phyloP scores from a whole-genome alignment of 2,113 vertebrate species.

The Grallaria varia region DNA sequence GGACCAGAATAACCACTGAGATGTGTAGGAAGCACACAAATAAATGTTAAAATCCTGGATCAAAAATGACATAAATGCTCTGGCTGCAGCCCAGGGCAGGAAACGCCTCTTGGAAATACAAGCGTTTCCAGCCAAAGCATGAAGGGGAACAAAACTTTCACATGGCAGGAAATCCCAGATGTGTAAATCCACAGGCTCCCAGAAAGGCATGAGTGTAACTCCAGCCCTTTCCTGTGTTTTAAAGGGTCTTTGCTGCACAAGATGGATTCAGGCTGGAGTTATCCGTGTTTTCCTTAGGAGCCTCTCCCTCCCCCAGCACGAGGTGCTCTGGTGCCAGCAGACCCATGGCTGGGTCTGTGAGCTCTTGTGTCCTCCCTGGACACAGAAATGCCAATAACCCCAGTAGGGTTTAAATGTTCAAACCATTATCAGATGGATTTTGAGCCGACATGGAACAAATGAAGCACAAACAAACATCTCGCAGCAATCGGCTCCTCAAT shows the following conservation, averaged over 20 bases:
- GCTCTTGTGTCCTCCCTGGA: background rate
- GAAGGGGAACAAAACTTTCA: slow-evolving; percentile 6
- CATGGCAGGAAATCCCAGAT: slow-evolving; percentile 60
- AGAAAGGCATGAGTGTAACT: background rate
- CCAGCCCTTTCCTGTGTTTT: background rate
- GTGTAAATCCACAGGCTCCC: slow-evolving; percentile 47
- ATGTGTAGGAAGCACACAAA: background rate
- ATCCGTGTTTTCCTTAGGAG: background rate
- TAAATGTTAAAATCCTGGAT: background rate
- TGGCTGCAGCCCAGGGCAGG: slow-evolving; percentile 28
- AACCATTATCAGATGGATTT: background rate
- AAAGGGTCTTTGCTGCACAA: background rate
- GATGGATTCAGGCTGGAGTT: background rate
- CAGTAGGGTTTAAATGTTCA: background rate
- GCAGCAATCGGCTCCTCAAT: background rate
- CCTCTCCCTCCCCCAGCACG: background rate
- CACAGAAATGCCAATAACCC: background rate
- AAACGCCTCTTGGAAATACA: slow-evolving; percentile 59
- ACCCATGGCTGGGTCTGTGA: background rate
- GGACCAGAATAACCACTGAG: background rate
- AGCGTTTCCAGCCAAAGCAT: slow-evolving; percentile 29
- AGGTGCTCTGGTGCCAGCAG: background rate
- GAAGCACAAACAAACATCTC: background rate
- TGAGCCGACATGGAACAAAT: background rate
- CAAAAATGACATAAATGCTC: background rate